Conservation (phyloP, 23 tunicate species). For the Ciona savignyi region DNA sequence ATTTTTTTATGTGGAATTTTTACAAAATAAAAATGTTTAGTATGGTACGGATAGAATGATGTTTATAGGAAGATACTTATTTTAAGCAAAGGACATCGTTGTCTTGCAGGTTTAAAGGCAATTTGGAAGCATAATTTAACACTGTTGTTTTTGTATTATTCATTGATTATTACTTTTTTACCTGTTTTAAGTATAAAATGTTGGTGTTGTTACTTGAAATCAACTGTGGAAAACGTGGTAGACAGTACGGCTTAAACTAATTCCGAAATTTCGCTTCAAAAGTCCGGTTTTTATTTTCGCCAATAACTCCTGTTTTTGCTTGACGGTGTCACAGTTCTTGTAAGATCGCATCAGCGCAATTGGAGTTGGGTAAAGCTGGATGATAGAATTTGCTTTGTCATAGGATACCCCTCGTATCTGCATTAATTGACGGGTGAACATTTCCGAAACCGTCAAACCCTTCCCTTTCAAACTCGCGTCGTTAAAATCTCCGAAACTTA, state of each 20-base stretch:
- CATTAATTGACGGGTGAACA: slow-evolving; percentile 68
- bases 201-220: no score
- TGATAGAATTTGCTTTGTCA: slow-evolving; percentile 75
- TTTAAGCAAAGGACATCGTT: no score
- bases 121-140: no score
- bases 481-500: slow-evolving; percentile 53
- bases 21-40: no score
- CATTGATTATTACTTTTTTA: no score
- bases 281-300: slow-evolving; percentile 68
- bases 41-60: no score
- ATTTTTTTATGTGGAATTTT: no score
- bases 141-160: no score
- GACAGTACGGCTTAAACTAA: slow-evolving; percentile 47
- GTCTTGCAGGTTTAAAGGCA: no score
- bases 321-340: background rate
- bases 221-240: slow-evolving; percentile 8
- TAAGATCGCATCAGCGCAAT: slow-evolving; percentile 18
- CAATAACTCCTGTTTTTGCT: slow-evolving; percentile 41
- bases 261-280: slow-evolving; percentile 50
- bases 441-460: slow-evolving; percentile 41
- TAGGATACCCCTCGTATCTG: slow-evolving; percentile 79
- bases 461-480: slow-evolving; percentile 47
- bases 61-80: no score
- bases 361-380: slow-evolving; percentile 59
- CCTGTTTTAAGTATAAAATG: no score